Evolutionary conservation across 2,888 invertebrate genomes (phyloP), one percentile per base, ranked within the genome.

Genomic region (Papilio demoleus): DNA sequence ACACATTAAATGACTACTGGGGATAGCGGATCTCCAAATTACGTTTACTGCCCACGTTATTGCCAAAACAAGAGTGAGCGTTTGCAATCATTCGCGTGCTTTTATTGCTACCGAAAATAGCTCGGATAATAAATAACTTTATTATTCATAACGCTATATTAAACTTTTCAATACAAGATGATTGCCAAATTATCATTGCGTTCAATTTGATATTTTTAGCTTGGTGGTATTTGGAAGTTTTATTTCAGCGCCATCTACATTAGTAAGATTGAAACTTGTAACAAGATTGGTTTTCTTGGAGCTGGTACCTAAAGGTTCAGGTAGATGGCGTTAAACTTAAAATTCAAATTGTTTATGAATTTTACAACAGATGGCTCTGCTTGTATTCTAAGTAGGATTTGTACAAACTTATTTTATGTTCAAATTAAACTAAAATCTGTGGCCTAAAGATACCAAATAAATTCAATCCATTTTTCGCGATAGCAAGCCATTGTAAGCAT

Each of bases 151-250:
- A 68, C 70, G 69, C 68, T 71, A 71, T 73, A 74, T 76, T 76
- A 74, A 73, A 61, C 42, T 70, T 67, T 68, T 63, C 64, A 65
- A 72, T 71, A 64, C 68, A 62, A 45, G 70, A 53, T 65, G 74
- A 78, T 74, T 81, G 78, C 79, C 79, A 79, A 80, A 76, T 70
- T 61, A 73, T 74, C 73, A 73, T 73, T 68, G 66, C 58, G 59
- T 68, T 70, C 63, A 19, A 47, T 58, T 27, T 27, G 0, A 17
- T 77, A 78, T 76, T 77, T 75, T 75, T 76, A 77, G 75, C 69
- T 71, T 27, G n/a, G 14, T 8, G 6, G n/a, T 27, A 27, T 50
- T 24, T 6, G 24, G 12, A 4, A 50, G 62, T 68, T 73, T 67
- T 58, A 64, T 34, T 12, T 6, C 3, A 75, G 73, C 75, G 80